Evolutionary conservation across 2,888 invertebrate genomes (phyloP).

Genomic region (Cataglyphis livida): DNA sequence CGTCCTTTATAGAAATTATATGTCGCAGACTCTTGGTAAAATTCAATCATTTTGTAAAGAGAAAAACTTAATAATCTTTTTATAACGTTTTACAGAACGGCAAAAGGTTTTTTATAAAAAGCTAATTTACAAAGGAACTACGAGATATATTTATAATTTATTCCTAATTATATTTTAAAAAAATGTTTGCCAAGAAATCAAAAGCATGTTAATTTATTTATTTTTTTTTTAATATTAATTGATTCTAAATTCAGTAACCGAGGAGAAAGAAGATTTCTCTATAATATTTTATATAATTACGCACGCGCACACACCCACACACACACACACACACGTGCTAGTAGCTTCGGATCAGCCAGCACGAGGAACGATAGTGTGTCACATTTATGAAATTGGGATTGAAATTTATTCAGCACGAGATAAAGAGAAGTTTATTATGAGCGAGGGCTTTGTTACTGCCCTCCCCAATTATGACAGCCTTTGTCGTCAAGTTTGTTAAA

Average conservation of each 20-base stretch:
- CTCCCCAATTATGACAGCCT: conserved; percentile 57
- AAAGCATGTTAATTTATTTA: not conserved
- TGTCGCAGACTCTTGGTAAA: not conserved
- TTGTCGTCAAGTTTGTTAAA: conserved; percentile 58
- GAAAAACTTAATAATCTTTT: not conserved
- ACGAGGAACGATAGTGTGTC: conserved; percentile 22
- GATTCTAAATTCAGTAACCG: not conserved
- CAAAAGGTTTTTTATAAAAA: not conserved
- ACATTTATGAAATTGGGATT: conserved; percentile 56
- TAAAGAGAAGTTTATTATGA: conserved; percentile 62
- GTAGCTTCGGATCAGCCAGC: conserved; percentile 5
- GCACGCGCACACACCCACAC: not conserved
- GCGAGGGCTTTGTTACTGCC: conserved; percentile 54
- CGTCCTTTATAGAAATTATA: not conserved
- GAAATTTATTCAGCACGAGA: conserved; percentile 59
- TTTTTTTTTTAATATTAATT: not conserved
- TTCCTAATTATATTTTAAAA: not conserved
- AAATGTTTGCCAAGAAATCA: not conserved
- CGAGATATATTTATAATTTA: not conserved
- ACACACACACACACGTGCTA: not conserved
- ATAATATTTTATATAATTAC: not conserved
- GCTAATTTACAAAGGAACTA: not conserved
- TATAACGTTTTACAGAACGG: not conserved
- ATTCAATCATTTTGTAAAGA: not conserved
- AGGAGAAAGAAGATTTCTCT: not conserved